phyloP scores from a whole-genome alignment of 2,797 vertebrate genomes.

The Rhabdophis nuchalis region DNA sequence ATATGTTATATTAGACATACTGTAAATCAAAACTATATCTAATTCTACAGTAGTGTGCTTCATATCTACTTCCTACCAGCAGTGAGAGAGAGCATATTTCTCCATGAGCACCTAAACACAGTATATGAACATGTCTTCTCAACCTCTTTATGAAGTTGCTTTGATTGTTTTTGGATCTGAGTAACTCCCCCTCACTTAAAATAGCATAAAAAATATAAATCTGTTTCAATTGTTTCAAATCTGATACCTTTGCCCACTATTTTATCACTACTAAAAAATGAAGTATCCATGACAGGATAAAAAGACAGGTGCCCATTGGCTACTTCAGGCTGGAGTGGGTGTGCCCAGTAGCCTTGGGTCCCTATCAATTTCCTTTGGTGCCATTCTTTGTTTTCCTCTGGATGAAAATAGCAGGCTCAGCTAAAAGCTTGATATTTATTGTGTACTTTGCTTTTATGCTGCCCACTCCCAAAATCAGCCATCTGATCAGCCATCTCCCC shows the following conservation, averaged over 20 bases:
- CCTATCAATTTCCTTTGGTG: not conserved
- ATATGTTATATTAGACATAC: not conserved
- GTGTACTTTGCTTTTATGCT: not conserved
- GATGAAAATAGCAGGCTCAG: not conserved
- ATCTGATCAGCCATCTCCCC: not conserved
- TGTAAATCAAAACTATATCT: not conserved
- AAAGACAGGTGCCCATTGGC: not conserved
- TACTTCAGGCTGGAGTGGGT: not conserved
- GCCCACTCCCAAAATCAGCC: not conserved
- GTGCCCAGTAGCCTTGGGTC: not conserved
- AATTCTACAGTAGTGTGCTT: not conserved
- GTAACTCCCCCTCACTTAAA: not conserved
- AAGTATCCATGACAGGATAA: not conserved
- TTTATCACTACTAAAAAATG: not conserved
- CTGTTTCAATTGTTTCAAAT: not conserved
- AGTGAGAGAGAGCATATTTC: not conserved
- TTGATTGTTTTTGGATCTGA: not conserved
- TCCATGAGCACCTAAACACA: not conserved
- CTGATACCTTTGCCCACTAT: not conserved
- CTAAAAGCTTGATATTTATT: not conserved
- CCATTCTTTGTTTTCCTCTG: not conserved
- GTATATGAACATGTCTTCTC: not conserved
- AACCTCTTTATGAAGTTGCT: not conserved
- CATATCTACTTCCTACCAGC: not conserved
- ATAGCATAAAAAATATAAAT: not conserved